Conservation (phyloP, 2,113 vertebrate genomes). For the Myotis brandtii region DNA sequence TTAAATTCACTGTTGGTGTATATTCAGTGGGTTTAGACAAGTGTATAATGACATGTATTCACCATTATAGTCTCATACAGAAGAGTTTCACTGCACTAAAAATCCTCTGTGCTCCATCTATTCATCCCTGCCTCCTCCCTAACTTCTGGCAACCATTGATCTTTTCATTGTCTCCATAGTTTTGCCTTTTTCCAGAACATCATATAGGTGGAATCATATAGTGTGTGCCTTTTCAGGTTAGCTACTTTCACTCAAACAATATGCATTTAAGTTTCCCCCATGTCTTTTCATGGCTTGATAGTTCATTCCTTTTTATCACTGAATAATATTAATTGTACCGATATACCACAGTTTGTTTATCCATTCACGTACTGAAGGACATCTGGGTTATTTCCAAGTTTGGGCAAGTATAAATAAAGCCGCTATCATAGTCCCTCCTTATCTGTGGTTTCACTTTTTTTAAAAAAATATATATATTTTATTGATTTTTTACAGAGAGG, state of each 20-base stretch:
- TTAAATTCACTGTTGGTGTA: background rate
- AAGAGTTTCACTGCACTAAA: background rate
- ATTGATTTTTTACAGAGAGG: no score
- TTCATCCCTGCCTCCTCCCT: background rate
- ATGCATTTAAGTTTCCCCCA: background rate
- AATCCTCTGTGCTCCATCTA: fast-evolving
- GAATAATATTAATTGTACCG: background rate
- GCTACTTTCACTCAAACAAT: background rate
- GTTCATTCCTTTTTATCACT: background rate
- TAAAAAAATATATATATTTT: no score
- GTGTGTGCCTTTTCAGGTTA: background rate
- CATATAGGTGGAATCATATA: background rate
- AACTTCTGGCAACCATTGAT: background rate
- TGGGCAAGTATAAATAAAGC: background rate
- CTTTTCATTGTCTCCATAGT: background rate
- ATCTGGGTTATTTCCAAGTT: background rate
- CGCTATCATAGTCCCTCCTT: background rate
- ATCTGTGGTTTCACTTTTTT: background rate
- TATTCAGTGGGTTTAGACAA: background rate
- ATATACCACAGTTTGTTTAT: background rate
- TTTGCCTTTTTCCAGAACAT: background rate
- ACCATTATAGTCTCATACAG: no score
- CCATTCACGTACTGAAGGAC: background rate
- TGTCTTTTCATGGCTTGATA: background rate
- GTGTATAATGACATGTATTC: background rate